Conservation (phyloP, 2,797 vertebrate genomes). For the Anguilla anguilla region DNA sequence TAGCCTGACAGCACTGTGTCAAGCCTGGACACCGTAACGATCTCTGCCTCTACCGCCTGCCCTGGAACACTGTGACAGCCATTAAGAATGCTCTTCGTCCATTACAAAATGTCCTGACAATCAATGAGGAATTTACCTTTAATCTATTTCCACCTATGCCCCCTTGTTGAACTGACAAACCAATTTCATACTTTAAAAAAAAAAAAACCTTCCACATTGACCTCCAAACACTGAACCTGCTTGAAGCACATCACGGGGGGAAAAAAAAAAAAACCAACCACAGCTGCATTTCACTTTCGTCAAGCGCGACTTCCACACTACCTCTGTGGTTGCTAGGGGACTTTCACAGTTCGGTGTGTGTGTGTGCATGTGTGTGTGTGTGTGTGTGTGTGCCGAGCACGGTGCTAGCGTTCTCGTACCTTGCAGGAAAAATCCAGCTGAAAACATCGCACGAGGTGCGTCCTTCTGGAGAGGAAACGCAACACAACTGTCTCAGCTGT, state of each 20-base stretch:
- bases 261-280: neutral
- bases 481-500: neutral
- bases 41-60: neutral
- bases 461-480: neutral
- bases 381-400: neutral
- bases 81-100: neutral
- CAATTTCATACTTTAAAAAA: neutral
- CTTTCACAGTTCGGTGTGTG: neutral
- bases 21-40: neutral
- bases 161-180: neutral
- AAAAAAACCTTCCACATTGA: neutral
- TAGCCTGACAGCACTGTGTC: neutral
- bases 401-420: neutral
- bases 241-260: neutral
- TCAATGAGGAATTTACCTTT: neutral
- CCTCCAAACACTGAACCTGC: neutral
- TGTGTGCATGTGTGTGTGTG: too few species aligned
- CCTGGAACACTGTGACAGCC: neutral
- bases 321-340: neutral
- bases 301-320: neutral
- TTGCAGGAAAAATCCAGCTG: neutral
- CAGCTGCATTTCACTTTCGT: neutral
- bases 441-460: neutral
- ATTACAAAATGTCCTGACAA: neutral
- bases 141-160: neutral